phyloP scores from a whole-genome alignment of 2,113 vertebrate genomes.

The Paracanthobrama guichenoti region DNA sequence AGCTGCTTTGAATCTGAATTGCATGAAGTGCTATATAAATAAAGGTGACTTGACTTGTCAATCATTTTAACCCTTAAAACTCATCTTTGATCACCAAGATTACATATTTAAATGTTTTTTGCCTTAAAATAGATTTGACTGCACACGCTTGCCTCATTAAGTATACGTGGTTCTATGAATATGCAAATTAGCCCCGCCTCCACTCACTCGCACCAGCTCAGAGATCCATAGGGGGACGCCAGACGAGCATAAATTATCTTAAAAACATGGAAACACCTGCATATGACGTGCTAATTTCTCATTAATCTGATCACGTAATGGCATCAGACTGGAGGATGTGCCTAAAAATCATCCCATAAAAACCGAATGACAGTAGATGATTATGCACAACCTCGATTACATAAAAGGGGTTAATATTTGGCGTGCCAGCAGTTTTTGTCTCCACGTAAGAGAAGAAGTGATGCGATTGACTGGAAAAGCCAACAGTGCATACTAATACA shows the following conservation, averaged over 20 bases:
- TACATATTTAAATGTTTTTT: too few species aligned
- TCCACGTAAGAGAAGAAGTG: not conserved
- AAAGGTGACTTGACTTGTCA: too few species aligned
- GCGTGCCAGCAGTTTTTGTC: not conserved
- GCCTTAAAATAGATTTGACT: too few species aligned
- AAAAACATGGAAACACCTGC: not conserved
- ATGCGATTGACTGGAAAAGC: not conserved
- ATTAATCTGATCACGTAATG: not conserved
- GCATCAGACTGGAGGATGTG: not conserved
- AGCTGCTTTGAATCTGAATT: too few species aligned
- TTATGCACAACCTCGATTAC: not conserved
- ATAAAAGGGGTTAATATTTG: not conserved
- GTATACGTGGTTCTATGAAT: too few species aligned
- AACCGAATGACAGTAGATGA: not conserved
- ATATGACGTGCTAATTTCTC: not conserved
- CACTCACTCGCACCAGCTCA: too few species aligned
- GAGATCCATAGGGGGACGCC: too few species aligned
- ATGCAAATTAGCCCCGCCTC: too few species aligned
- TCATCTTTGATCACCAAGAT: too few species aligned
- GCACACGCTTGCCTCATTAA: too few species aligned
- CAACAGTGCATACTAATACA: slow-evolving; percentile 28
- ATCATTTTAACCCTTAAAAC: too few species aligned
- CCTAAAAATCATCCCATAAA: not conserved
- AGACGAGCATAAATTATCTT: not conserved
- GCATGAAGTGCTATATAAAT: too few species aligned